Evolutionary conservation across 2,797 vertebrate genomes (phyloP), one percentile per base, ranked within the genome.

Genomic region (Paguma larvata): DNA sequence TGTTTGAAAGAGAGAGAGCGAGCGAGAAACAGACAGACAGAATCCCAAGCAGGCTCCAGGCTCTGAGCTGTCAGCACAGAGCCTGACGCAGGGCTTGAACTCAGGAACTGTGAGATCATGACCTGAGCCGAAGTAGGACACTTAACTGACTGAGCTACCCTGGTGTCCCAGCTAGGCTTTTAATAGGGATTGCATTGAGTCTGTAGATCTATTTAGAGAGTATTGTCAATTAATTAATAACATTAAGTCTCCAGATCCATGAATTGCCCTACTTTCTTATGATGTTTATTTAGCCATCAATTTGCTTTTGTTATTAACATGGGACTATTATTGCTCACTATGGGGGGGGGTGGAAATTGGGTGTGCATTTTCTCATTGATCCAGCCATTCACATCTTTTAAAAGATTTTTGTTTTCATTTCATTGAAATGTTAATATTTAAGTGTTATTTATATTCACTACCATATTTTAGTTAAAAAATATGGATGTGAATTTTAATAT

Each of bases 261-360:
- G 41, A 89, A 84, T 63, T 94, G 9, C 30, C 56, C 41, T 86
- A 62, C 63, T 77, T 77, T 75, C 18, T 85, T 95, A 70, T 79
- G 13, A 75, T 83, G n/a, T 48, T 34, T 84, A 87, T 86, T 92
- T 94, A 72, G 65, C 10, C 27, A 92, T 92, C 34, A 89, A 3
- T 88, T 97, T 95, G 14, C 16, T 21, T 46, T 78, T 94, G 27
- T 85, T 85, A 68, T 65, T 75, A 82, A 68, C n/a, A 73, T 32
- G 30, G 9, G 11, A 75, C 12, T 87, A 19, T 65, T 89, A 68
- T 48, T 80, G 25, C 30, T 77, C 14, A 83, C 38, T 38, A 38
- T 38, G 38, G 38, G 3, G 38, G 3, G 38, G 38, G 38, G 38
- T 38, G 38, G 38, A 38, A 38, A 3, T 38, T 38, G 38, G 38